Conservation (phyloP, 1,140 invertebrate species). For the Drosophila nebulosa region DNA sequence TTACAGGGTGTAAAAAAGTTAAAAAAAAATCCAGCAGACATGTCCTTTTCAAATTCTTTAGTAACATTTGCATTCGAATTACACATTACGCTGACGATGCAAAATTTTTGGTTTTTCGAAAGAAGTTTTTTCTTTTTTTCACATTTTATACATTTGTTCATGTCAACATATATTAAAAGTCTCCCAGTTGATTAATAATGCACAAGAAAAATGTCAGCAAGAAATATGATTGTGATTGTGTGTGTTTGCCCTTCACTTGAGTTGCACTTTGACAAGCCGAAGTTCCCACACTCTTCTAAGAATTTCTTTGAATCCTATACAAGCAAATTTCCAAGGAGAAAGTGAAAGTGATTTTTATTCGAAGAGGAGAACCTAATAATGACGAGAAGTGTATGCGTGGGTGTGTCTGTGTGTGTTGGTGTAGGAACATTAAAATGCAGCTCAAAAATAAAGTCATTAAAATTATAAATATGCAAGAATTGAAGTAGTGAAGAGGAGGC, state of each 20-base stretch:
- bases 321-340: not conserved
- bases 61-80: not conserved
- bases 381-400: not conserved
- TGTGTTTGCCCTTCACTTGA: not conserved
- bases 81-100: not conserved
- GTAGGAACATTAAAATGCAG: slow-evolving; percentile 25
- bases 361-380: not conserved
- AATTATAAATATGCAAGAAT: slow-evolving; percentile 57
- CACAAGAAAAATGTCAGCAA: slow-evolving; percentile 65
- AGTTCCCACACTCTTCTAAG: not conserved
- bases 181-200: slow-evolving; percentile 74
- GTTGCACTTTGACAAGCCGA: not conserved
- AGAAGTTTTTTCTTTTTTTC: slow-evolving; percentile 19
- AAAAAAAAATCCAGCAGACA: not conserved
- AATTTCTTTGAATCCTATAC: not conserved
- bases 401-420: not conserved
- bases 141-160: slow-evolving; percentile 66
- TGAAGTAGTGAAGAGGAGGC: slow-evolving; percentile 8
- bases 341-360: not conserved
- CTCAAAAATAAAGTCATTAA: slow-evolving; percentile 75
- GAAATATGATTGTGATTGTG: slow-evolving; percentile 50
- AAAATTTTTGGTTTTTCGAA: not conserved
- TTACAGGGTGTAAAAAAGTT: not conserved
- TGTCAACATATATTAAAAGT: slow-evolving; percentile 77
- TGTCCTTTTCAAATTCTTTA: not conserved